Evolutionary conservation across 2,888 invertebrate genomes (phyloP).

Genomic region (Lasioglossum oenotherae): DNA sequence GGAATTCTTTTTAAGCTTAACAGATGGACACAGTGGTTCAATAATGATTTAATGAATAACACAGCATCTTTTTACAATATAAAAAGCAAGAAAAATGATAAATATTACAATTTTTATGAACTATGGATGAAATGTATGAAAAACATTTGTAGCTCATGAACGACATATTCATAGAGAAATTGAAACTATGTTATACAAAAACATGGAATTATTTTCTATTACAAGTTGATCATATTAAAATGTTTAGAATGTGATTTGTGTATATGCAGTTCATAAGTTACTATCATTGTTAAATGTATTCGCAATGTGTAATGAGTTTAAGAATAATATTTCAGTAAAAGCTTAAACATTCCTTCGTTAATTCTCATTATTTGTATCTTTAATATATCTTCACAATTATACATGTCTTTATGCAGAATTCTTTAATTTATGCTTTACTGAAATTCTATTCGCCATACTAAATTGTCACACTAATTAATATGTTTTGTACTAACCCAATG

Average conservation of each 20-base stretch:
- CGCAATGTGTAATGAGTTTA: not conserved
- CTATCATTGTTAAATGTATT: not conserved
- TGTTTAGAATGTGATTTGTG: not conserved
- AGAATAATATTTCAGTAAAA: conserved; percentile 33
- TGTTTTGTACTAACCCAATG: conserved; percentile 82
- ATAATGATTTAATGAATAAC: not conserved
- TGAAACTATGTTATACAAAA: not conserved
- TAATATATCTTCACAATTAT: too few relatives aligned
- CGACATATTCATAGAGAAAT: conserved; percentile 1
- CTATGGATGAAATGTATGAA: not conserved
- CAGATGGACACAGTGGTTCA: not conserved
- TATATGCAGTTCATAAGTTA: conserved; percentile 21
- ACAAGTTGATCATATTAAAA: not conserved
- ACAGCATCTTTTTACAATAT: not conserved
- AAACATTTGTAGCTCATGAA: not conserved
- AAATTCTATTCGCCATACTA: conserved; percentile 28
- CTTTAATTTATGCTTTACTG: conserved; percentile 42
- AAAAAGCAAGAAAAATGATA: not conserved
- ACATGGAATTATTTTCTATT: not conserved
- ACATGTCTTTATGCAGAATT: not conserved
- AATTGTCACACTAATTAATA: conserved; percentile 38
- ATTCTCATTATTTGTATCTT: not conserved
- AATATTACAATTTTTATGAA: not conserved
- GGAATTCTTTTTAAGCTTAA: not conserved
- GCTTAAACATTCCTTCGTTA: conserved; percentile 21